A percentile compares a stretch with the other conserved stretches of the same genome.
Evolutionary conservation across 2,888 invertebrate species (phyloP).

Genomic region (Leucophenga maculata): DNA sequence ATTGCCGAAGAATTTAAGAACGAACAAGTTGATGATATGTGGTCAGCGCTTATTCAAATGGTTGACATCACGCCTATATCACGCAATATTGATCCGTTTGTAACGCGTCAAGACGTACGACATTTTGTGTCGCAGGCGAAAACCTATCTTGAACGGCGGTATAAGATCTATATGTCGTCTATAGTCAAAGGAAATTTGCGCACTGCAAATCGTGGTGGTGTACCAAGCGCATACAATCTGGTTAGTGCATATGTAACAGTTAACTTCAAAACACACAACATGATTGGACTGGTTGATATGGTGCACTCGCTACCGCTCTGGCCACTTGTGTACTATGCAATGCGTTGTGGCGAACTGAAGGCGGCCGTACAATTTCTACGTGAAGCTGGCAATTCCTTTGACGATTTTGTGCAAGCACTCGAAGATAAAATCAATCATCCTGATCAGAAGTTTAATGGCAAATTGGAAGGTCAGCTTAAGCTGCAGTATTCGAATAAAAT

Average conservation of each 20-base stretch:
- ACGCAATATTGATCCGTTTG: slow-evolving; percentile 79
- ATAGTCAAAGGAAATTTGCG: slow-evolving; percentile 86
- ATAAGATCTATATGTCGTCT: slow-evolving; percentile 86
- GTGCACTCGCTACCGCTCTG: slow-evolving; percentile 86
- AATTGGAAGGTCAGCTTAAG: slow-evolving; percentile 84
- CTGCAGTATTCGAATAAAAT: slow-evolving; percentile 89
- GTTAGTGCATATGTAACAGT: slow-evolving; percentile 88
- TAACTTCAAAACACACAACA: slow-evolving; percentile 73
- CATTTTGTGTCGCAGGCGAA: slow-evolving; percentile 85
- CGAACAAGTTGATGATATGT: slow-evolving; percentile 89
- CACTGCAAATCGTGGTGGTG: slow-evolving; percentile 87
- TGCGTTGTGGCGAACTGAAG: slow-evolving; percentile 90
- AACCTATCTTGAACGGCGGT: slow-evolving; percentile 88
- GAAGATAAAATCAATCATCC: slow-evolving; percentile 82
- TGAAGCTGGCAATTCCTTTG: slow-evolving; percentile 79
- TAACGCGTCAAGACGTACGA: slow-evolving; percentile 77
- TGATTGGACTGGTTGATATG: slow-evolving; percentile 84
- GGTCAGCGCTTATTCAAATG: slow-evolving; percentile 92
- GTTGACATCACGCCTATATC: slow-evolving; percentile 83
- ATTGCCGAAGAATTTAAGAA: slow-evolving; percentile 85
- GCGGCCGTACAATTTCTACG: slow-evolving; percentile 87
- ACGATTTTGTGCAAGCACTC: slow-evolving; percentile 84
- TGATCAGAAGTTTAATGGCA: slow-evolving; percentile 80
- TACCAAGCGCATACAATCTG: slow-evolving; percentile 89
- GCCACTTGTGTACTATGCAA: slow-evolving; percentile 94